Evolutionary conservation across 2,797 vertebrate species (phyloP).

Genomic region (Sebastes matsubarae): DNA sequence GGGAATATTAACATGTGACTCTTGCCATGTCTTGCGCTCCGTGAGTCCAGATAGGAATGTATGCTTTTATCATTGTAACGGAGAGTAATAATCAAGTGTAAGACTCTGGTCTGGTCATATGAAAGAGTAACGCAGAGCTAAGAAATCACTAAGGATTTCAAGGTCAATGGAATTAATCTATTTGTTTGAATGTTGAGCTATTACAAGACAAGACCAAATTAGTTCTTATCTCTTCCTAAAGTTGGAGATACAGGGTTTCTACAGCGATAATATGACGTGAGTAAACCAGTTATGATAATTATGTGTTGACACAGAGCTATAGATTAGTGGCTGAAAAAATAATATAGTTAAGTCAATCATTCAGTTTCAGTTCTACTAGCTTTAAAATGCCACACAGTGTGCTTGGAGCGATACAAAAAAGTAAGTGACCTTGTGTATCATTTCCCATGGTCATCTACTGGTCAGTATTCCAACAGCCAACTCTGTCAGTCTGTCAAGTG

Average conservation of each 20-base stretch:
- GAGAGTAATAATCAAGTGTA: not conserved
- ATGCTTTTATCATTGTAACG: not conserved
- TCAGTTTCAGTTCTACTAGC: not conserved
- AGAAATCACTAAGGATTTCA: not conserved
- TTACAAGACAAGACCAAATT: not conserved
- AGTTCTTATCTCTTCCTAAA: not conserved
- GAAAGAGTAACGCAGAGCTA: not conserved
- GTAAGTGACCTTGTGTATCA: conserved; percentile 53
- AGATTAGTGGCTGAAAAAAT: not conserved
- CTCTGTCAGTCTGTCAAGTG: conserved; percentile 53
- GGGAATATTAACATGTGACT: not conserved
- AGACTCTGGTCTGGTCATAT: not conserved
- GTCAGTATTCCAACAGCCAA: conserved; percentile 67
- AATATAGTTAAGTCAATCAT: not conserved
- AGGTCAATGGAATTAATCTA: not conserved
- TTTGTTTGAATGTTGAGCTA: not conserved
- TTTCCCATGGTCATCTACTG: conserved; percentile 42
- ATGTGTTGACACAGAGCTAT: not conserved
- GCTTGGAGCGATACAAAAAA: not conserved
- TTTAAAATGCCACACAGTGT: not conserved
- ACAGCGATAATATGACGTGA: not conserved
- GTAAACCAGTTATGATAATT: not conserved
- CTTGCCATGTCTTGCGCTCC: not conserved
- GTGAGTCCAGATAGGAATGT: not conserved
- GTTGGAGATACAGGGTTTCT: not conserved